phyloP scores from a whole-genome alignment of 2,888 invertebrate genomes.

The Anarsia innoxiella region DNA sequence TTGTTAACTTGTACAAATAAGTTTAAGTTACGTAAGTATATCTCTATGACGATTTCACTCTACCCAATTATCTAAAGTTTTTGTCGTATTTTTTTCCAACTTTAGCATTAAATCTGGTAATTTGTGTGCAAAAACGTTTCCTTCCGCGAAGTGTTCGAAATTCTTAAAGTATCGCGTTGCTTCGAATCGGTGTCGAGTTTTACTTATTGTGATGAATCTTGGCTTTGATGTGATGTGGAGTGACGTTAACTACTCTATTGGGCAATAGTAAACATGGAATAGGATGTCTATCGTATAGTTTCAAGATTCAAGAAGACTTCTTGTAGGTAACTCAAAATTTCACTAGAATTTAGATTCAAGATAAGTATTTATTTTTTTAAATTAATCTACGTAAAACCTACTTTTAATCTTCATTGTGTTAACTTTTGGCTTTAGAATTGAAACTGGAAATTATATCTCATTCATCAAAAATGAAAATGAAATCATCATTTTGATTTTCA shows the following conservation, averaged over 20 bases:
- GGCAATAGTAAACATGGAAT: slow-evolving; percentile 22
- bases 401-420: no score
- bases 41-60: no score
- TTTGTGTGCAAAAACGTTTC: slow-evolving; percentile 38
- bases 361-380: not conserved
- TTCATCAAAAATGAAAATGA: no score
- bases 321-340: not conserved
- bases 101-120: slow-evolving; percentile 1
- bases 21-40: no score
- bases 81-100: not conserved
- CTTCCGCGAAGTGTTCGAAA: slow-evolving; percentile 52
- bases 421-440: no score
- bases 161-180: slow-evolving; percentile 56
- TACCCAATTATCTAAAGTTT: no score
- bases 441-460: no score
- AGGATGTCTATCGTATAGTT: no score
- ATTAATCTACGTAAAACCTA: no score
- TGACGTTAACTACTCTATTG: slow-evolving; percentile 24
- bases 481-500: no score
- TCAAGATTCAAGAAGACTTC: not conserved
- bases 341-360: not conserved
- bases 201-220: not conserved
- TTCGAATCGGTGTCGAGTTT: slow-evolving; percentile 45
- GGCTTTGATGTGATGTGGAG: slow-evolving; percentile 21
- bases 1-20: no score